A percentile compares a stretch with the other conserved stretches of the same genome.
phyloP scores from a whole-genome alignment of 2,888 invertebrate genomes.

The Drosophila kanekoi region DNA sequence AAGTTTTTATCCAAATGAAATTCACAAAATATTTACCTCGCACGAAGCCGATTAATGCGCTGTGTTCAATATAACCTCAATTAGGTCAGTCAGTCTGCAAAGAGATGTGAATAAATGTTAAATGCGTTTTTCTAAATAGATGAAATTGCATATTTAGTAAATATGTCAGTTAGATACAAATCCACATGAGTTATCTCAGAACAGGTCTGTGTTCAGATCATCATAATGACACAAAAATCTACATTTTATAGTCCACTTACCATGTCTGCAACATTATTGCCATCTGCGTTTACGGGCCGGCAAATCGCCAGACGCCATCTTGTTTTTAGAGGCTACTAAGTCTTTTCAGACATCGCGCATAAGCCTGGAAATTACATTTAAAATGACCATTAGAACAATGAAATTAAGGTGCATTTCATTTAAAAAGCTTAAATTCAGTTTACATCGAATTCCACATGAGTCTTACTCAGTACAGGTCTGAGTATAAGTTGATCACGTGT shows the following conservation, averaged over 20 bases:
- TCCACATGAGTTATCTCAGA: slow-evolving; percentile 34
- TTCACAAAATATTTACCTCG: slow-evolving; percentile 37
- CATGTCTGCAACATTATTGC: background rate
- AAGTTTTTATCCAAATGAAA: too few species aligned
- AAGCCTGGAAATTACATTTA: slow-evolving; percentile 1
- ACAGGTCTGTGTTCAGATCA: slow-evolving; percentile 45
- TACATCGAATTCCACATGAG: slow-evolving; percentile 57
- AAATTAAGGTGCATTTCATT: background rate
- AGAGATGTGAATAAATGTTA: background rate
- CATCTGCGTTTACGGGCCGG: background rate
- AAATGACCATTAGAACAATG: background rate
- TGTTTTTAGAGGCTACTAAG: background rate
- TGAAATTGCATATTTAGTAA: background rate
- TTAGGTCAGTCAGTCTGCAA: slow-evolving; percentile 2
- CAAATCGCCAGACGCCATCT: slow-evolving; percentile 41
- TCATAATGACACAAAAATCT: slow-evolving; percentile 10
- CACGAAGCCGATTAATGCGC: background rate
- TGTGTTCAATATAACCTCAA: slow-evolving; percentile 39
- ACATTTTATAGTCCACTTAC: slow-evolving; percentile 10
- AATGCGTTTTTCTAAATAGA: background rate
- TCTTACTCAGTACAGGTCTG: slow-evolving; percentile 70
- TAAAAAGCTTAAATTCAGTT: slow-evolving; percentile 42
- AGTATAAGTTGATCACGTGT: slow-evolving; percentile 60
- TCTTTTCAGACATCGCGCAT: slow-evolving; percentile 7
- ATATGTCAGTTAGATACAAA: slow-evolving; percentile 30